Evolutionary conservation across 2,113 vertebrate species (phyloP).

Genomic region (Talpa occidentalis): DNA sequence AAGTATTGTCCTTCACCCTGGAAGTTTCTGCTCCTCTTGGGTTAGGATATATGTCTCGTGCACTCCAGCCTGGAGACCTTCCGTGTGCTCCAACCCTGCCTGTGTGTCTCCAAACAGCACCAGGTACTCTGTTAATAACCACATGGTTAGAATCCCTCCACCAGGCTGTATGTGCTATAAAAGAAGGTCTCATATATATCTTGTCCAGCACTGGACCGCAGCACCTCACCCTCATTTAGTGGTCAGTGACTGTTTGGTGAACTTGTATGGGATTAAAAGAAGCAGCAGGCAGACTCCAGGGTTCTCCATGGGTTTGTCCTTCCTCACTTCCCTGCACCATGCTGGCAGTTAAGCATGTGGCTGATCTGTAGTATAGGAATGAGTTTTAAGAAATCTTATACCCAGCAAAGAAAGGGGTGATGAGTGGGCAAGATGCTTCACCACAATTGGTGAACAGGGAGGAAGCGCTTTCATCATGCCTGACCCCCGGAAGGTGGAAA

Average conservation of each 20-base stretch:
- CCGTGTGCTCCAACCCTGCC: neutral
- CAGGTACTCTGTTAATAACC: neutral
- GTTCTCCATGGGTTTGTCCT: neutral
- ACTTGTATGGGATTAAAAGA: neutral
- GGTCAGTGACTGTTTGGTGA: neutral
- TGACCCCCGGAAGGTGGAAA: slow-evolving; percentile 20
- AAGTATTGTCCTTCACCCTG: neutral
- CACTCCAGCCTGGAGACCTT: neutral
- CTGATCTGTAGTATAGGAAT: neutral
- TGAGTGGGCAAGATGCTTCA: neutral
- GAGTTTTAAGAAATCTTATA: neutral
- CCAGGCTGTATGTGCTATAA: neutral
- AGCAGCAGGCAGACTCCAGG: neutral
- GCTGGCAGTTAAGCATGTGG: neutral
- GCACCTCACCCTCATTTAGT: too few species aligned
- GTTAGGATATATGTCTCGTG: neutral
- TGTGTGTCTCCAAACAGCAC: neutral
- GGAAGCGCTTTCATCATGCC: slow-evolving; percentile 29
- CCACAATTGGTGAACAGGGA: neutral
- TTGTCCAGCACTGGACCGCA: neutral
- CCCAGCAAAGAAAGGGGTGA: neutral
- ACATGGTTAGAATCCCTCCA: neutral
- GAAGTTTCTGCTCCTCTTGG: neutral
- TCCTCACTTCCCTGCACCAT: neutral
- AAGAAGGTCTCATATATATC: neutral